phyloP scores from a whole-genome alignment of 2,113 vertebrate genomes.

The Gavia stellata region DNA sequence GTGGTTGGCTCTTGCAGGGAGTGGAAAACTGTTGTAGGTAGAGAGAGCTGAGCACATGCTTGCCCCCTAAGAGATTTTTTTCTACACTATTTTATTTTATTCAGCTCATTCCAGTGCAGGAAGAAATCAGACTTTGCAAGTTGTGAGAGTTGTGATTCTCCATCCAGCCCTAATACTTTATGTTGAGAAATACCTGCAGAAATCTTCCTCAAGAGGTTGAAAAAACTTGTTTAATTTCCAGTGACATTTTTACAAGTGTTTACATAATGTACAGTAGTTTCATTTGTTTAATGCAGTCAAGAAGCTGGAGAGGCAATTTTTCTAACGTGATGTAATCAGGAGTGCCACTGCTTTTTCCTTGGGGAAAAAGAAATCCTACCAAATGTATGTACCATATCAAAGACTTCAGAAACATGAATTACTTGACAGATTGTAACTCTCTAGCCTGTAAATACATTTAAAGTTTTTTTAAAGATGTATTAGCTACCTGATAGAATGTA shows the following conservation, averaged over 20 bases:
- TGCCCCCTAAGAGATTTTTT: background rate
- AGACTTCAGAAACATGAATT: slow-evolving; percentile 21
- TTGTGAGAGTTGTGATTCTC: background rate
- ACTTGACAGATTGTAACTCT: slow-evolving; percentile 12
- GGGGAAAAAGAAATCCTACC: background rate
- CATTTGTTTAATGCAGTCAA: slow-evolving; percentile 39
- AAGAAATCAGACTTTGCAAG: background rate
- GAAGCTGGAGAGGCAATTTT: slow-evolving; percentile 39
- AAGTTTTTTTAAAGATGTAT: slow-evolving; percentile 24
- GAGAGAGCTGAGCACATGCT: background rate
- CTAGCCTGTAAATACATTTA: slow-evolving; percentile 8
- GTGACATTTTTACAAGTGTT: slow-evolving; percentile 54
- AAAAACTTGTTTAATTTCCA: slow-evolving; percentile 41
- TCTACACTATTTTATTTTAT: background rate
- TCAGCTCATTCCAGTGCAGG: background rate
- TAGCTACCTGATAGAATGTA: background rate
- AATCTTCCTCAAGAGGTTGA: slow-evolving; percentile 15
- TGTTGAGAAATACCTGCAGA: slow-evolving; percentile 23
- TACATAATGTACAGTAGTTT: slow-evolving; percentile 41
- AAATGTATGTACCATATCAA: slow-evolving; percentile 6
- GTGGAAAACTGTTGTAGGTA: background rate
- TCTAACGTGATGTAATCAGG: background rate
- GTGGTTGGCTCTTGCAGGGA: background rate
- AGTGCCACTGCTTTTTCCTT: background rate
- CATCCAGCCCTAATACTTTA: background rate